phyloP scores from a whole-genome alignment of 2,113 vertebrate genomes.

The Gymnocephalus cernua region DNA sequence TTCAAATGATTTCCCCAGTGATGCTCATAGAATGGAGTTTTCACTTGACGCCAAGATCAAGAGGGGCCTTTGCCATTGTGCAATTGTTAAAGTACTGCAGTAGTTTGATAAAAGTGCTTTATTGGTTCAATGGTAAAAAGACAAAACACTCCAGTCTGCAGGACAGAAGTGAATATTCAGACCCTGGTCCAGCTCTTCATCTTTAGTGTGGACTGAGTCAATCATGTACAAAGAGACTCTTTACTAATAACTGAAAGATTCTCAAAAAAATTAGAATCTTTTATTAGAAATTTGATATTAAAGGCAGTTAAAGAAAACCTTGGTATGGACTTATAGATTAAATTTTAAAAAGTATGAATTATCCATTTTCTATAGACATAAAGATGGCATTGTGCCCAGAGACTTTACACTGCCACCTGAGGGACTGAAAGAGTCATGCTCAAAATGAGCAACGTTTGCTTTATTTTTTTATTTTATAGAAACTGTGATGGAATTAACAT shows the following conservation, averaged over 20 bases:
- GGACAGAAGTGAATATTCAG: constrained; percentile 12
- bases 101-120: constrained; percentile 15
- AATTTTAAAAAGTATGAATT: constrained; percentile 38
- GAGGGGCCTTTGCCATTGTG: neutral
- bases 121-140: constrained; percentile 9
- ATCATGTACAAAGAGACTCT: constrained; percentile 11
- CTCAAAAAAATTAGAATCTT: constrained; percentile 11
- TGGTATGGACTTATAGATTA: constrained; percentile 28
- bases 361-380: constrained; percentile 51
- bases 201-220: constrained; percentile 16
- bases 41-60: constrained; percentile 8
- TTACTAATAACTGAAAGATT: constrained; percentile 15
- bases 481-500: constrained; percentile 62
- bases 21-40: constrained; percentile 11
- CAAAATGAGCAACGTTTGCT: constrained; percentile 69
- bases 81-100: neutral
- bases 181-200: constrained; percentile 14
- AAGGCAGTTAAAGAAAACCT: constrained; percentile 22
- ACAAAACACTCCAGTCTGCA: neutral
- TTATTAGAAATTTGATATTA: constrained; percentile 44
- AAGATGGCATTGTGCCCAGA: constrained; percentile 74
- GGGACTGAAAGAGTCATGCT: constrained; percentile 68
- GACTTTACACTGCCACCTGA: constrained; percentile 81
- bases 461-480: constrained; percentile 81
- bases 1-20: constrained; percentile 8